phyloP scores from a whole-genome alignment of 2,888 invertebrate genomes.

The Bombyx huttoni region DNA sequence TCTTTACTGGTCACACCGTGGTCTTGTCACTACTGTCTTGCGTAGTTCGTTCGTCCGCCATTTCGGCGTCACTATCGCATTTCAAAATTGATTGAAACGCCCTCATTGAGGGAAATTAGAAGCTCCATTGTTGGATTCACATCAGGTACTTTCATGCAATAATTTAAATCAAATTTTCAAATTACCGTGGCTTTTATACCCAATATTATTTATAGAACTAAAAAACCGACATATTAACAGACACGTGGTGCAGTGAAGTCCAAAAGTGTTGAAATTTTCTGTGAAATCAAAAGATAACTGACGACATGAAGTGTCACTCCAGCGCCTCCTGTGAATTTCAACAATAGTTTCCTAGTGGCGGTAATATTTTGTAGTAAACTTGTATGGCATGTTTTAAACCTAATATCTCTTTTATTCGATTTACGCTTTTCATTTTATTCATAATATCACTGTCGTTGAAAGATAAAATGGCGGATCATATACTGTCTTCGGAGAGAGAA shows the following conservation, averaged over 20 bases:
- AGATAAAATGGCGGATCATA: constrained; percentile 20
- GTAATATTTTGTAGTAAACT: constrained; percentile 26
- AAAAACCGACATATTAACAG: background rate
- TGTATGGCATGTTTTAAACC: constrained; percentile 11
- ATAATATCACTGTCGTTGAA: background rate
- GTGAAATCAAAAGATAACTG: constrained; percentile 5
- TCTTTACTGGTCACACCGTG: too few species aligned
- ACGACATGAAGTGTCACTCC: constrained; percentile 20
- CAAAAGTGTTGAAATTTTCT: constrained; percentile 1
- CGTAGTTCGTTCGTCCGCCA: constrained; percentile 30
- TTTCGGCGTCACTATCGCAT: constrained; percentile 57
- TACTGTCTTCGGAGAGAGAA: constrained; percentile 4
- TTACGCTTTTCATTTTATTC: background rate
- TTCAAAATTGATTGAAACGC: constrained; percentile 51
- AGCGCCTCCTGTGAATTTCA: constrained; percentile 48
- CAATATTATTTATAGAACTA: background rate
- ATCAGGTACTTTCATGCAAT: constrained; percentile 12
- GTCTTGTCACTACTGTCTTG: too few species aligned
- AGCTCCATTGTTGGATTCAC: constrained; percentile 18
- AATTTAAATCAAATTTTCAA: constrained; percentile 3
- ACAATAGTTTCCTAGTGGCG: constrained; percentile 33
- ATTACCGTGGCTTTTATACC: constrained; percentile 3
- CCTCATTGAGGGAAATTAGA: constrained; percentile 54
- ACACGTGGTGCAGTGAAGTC: background rate
- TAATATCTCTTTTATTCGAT: background rate